These are phyloP conservation scores for Leptarthrus brevirostris DNA, from an alignment of 2,888 invertebrate genomes.

Conservation along the genomic window DNA sequence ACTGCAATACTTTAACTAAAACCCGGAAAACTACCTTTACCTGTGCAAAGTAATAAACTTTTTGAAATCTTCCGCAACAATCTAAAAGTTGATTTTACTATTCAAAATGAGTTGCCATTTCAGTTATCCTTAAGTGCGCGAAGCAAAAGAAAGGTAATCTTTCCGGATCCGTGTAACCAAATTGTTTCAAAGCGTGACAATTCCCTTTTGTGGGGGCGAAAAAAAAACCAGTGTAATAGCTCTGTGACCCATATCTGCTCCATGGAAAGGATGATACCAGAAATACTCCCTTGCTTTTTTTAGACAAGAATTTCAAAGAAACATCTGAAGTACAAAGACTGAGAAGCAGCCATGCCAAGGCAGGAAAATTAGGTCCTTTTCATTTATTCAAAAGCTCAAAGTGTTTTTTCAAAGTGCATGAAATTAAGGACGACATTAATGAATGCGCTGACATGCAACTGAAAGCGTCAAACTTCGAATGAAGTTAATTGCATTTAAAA, in stretches of 20 bases:
- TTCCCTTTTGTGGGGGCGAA: not conserved
- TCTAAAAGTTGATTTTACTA: not conserved
- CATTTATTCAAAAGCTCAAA: constrained; percentile 32
- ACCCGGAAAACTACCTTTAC: too few relatives aligned
- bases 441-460: constrained; percentile 18
- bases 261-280: not conserved
- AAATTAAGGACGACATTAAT: constrained; percentile 30
- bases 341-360: not conserved
- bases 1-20: too few relatives aligned
- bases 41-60: too few relatives aligned
- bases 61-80: too few relatives aligned
- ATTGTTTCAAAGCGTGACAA: not conserved
- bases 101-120: constrained; percentile 21
- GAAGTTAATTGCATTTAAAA: constrained; percentile 15
- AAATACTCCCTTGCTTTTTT: not conserved
- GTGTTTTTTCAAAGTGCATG: constrained; percentile 10
- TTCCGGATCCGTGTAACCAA: not conserved
- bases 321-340: constrained; percentile 1
- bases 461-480: not conserved
- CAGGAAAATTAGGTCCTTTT: constrained; percentile 15
- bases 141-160: too few relatives aligned
- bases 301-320: not conserved
- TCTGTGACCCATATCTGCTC: not conserved
- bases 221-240: constrained; percentile 5
- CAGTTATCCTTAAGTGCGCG: not conserved